Evolutionary conservation across 2,113 vertebrate genomes (phyloP), one percentile per base, ranked within the genome.

Genomic region (Pygoscelis antarcticus): DNA sequence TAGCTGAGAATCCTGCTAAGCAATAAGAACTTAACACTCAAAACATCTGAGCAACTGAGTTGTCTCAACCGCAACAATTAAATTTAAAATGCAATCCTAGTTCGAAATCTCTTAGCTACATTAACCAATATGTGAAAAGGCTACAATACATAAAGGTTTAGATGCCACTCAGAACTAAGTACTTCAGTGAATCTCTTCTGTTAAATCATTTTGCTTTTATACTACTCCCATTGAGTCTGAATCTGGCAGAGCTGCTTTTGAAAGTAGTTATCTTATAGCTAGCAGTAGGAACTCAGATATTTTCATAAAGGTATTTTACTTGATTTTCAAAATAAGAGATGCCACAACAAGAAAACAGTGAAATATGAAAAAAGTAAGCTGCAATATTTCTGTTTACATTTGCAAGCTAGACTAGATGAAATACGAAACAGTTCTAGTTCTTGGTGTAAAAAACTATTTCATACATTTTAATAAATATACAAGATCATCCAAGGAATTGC

Each of bases 401-500:
- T 74, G 22, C 44, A 87, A 88, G 55, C n/a, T 55, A 89, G 60
- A 55, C 30, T 62, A 84, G 72, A 78, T 55, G 36, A 95, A 88
- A 91, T 80, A 95, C 23, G 25, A 76, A 89, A 60, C 40, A 55
- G 13, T 57, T 82, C 46, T 77, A 79, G 57, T 64, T 52, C 42
- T 92, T 7, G 0, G 42, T 82, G 52, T 82, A 94, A 95, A 90
- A 46, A 96, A 70, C 60, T 55, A 20, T 86, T 94, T 91, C 65
- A 89, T 85, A 47, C 38, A 83, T 89, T 93, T 88, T 90, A 91
- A 91, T 94, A 76, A 89, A 89, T 70, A 92, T 52, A 61, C 14
- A 74, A 86, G 79, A 87, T 80, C 54, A 80, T 89, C 55, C 92
- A 89, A 87, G 64, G 72, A 96, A 81, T 36, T 91, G 77, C 49